Base-by-base conservation (phyloP, 2,797 vertebrate species). In the Ataeniobius toweri region DNA sequence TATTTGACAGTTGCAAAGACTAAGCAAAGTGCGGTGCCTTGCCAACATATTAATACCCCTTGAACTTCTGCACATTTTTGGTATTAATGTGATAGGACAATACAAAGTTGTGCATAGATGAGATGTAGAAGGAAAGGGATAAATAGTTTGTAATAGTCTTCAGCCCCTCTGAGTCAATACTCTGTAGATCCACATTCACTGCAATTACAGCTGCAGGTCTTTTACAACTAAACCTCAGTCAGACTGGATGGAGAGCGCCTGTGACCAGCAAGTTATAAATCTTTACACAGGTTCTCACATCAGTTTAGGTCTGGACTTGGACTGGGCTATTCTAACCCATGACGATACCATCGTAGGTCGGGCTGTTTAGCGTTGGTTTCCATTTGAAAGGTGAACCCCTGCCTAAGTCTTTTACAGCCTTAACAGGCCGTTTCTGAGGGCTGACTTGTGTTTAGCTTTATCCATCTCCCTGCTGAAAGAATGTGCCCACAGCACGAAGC, bases 1-100 rank as follows among this genome's bases (percentile, higher is more conserved):
- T 44, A 3, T 79, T 79, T 56, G 10, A 59, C 74, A 41, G 28
- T 74, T 14, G 46, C 0, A 68, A 67, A 73, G 71, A 28, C 28
- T 65, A n/a, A 48, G 22, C n/a, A 31, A 0, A 31, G 24, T 61
- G n/a, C 59, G 8, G 48, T 50, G 12, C 24, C 67, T 48, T 48
- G 67, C 41, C n/a, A 16, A n/a, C n/a, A 12, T 69, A 12, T 69
- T 26, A n/a, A 48, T 69, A 18, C 67, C 41, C 41, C 22, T 44
- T 44, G n/a, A 68, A 68, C 20, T 7, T 14, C 6, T 26, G 12
- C 48, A 41, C 36, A 10, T 41, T 67, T 67, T 41, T 3, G 36
- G 20, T 41, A 13, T 41, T 22, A 67, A 8, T 41, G 16, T 24
- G 12, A 5, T 46, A 44, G 65, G 26, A 26, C n/a, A 67, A 10